phyloP scores from a whole-genome alignment of 2,113 vertebrate genomes.

The Upupa epops region DNA sequence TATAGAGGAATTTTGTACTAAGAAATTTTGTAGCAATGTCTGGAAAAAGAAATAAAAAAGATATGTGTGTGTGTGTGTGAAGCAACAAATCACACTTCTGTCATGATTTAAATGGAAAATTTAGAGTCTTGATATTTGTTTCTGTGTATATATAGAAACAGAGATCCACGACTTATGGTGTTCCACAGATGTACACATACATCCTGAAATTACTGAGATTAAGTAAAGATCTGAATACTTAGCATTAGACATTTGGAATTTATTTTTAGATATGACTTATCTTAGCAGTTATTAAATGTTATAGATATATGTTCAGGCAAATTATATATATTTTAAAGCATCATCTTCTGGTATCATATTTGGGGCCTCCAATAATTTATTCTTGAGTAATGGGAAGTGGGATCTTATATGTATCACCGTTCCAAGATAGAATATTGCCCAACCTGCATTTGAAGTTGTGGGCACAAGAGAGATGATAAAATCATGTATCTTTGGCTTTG shows the following conservation, averaged over 20 bases:
- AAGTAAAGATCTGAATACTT: neutral
- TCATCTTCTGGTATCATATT: neutral
- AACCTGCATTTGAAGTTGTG: neutral
- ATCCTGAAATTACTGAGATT: neutral
- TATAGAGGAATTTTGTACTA: neutral
- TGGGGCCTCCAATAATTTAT: neutral
- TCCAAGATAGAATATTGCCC: neutral
- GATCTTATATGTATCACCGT: neutral
- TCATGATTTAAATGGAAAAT: neutral
- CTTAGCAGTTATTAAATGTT: neutral
- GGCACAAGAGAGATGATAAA: neutral
- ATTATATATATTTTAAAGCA: neutral
- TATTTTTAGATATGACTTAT: slow-evolving; percentile 5
- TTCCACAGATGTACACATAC: neutral
- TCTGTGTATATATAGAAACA: neutral
- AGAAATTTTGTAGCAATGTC: neutral
- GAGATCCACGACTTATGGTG: neutral
- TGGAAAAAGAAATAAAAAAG: neutral
- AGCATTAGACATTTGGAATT: neutral
- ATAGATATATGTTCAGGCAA: neutral
- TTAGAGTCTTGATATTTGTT: neutral
- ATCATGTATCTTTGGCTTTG: neutral
- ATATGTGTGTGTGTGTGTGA: neutral
- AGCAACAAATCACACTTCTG: neutral
- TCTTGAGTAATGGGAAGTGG: neutral